phyloP scores from a whole-genome alignment of 2,888 invertebrate genomes.

The Tipula confusa region DNA sequence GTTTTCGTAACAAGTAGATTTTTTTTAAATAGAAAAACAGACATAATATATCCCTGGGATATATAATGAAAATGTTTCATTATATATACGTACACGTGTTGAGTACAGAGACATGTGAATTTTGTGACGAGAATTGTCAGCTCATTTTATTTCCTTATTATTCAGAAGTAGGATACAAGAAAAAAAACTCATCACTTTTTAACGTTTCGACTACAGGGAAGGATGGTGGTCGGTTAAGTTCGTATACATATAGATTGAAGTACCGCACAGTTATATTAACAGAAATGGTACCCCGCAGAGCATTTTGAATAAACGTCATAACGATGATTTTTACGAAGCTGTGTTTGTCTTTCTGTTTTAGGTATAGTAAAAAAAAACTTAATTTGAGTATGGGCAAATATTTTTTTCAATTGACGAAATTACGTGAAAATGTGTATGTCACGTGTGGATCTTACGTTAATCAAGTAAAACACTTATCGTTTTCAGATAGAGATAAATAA shows the following conservation, averaged over 20 bases:
- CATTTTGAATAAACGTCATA: not conserved
- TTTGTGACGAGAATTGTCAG: not conserved
- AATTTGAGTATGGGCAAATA: no score
- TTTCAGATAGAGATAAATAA: no score
- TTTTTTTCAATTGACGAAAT: no score
- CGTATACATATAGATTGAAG: not conserved
- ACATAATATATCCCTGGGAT: not conserved
- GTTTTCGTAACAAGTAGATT: no score
- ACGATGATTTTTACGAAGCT: not conserved
- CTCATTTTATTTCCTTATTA: not conserved
- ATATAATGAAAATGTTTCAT: not conserved
- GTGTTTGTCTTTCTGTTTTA: no score
- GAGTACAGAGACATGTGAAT: not conserved
- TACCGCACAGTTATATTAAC: not conserved
- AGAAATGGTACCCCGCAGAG: not conserved
- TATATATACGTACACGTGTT: not conserved
- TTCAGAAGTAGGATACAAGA: not conserved
- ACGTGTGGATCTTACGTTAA: no score
- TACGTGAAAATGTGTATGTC: no score
- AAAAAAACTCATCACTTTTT: not conserved
- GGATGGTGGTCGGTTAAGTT: not conserved
- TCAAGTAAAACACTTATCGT: no score
- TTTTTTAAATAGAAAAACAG: not conserved
- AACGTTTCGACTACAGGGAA: not conserved
- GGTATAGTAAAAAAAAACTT: no score